These are phyloP conservation scores for Catocala fraxini DNA, from an alignment of 2,888 invertebrate genomes.

Conservation along the genomic window DNA sequence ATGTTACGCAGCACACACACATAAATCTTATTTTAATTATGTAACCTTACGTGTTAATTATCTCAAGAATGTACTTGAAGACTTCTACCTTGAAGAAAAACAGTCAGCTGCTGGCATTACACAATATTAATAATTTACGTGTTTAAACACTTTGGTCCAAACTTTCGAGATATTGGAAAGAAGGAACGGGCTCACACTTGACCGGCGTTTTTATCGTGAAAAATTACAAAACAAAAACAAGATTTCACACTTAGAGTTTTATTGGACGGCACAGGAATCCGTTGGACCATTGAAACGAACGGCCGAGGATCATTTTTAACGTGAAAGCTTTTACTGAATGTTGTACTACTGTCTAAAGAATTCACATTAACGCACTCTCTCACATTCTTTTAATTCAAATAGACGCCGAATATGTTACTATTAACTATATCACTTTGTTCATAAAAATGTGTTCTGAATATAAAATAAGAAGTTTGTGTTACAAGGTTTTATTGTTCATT, in stretches of 20 bases:
- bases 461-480: slow-evolving; percentile 1
- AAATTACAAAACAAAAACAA: slow-evolving; percentile 70
- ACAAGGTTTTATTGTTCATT: not conserved
- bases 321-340: slow-evolving; percentile 53
- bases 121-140: slow-evolving; percentile 36
- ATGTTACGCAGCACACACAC: not conserved
- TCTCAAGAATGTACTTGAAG: slow-evolving; percentile 7
- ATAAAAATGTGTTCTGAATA: not conserved
- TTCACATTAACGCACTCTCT: slow-evolving; percentile 47
- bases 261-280: slow-evolving; percentile 48
- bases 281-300: slow-evolving; percentile 49
- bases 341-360: slow-evolving; percentile 45
- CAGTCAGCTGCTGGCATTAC: slow-evolving; percentile 35
- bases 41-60: slow-evolving; percentile 7
- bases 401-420: slow-evolving; percentile 29
- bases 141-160: slow-evolving; percentile 30
- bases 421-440: not conserved
- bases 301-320: slow-evolving; percentile 53
- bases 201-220: slow-evolving; percentile 58
- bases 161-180: slow-evolving; percentile 45
- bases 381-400: slow-evolving; percentile 37
- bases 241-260: slow-evolving; percentile 68
- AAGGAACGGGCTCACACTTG: slow-evolving; percentile 39
- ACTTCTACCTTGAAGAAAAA: slow-evolving; percentile 32
- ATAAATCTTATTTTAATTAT: not conserved